Evolutionary conservation across 2,888 invertebrate species (phyloP), one percentile per base, ranked within the genome.

Genomic region (Nomada goodeniana): DNA sequence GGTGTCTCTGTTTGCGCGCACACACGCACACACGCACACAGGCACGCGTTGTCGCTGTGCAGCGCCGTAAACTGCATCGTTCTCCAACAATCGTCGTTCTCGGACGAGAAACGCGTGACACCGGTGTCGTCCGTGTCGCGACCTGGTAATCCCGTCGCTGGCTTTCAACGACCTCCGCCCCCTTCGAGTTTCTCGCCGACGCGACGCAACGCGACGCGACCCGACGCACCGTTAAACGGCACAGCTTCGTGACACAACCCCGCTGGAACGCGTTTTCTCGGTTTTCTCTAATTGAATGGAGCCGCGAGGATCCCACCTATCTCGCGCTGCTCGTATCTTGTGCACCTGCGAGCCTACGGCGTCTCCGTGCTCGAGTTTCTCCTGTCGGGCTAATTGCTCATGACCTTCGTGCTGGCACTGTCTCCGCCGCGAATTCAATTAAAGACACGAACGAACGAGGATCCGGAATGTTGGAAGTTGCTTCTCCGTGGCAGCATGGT

Each of bases 261-360:
- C 64, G 68, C 13, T 57, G 74, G 65, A 80, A 86, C 72, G 80
- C 80, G 81, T 86, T 89, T 86, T 84, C 87, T 83, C 82, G 82
- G 84, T 86, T 86, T 85, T 85, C 83, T 87, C 82, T 88, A 91
- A 90, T 91, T 91, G 89, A 91, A 89, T 85, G 74, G 65, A 79
- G 80, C 83, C 75, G 71, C 67, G 76, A 82, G 75, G 71, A 81
- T 88, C 86, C 86, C 78, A 80, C 67, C 75, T 52, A 20, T 61
- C 42, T 69, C 81, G 44, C 20, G 20, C 26, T 29, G 18, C 23
- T 29, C 20, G 42, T 60, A 64, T 67, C 70, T 82, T 82, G 63
- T 0, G 47, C 13, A 75, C 55, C 64, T 20, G 13, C 67, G 44
- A 71, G 61, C 67, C 67, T 72, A 81, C 65, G 73, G 36, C 47